Base-by-base conservation (phyloP, 2,888 invertebrate species). In the Cabera pusaria region DNA sequence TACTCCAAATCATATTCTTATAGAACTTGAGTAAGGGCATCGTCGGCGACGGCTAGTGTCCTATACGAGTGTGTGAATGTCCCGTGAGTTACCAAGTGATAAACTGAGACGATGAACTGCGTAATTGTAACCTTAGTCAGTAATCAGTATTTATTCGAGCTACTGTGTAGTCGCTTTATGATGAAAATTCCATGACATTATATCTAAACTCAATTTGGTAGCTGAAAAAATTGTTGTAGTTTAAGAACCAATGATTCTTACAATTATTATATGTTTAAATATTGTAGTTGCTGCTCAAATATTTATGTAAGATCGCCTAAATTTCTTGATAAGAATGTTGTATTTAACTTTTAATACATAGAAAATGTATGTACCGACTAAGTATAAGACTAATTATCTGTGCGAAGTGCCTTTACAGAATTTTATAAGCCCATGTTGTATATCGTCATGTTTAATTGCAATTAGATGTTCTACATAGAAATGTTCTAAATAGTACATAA, bases 1-100 rank as follows among this genome's bases (percentile, higher is more conserved):
- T 88, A 19, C 68, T 88, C 28, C 88, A 88, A 67, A 88, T 88
- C 2, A 88, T 88, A 66, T 87, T 88, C 61, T 87, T 88, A 88
- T 88, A 88, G 78, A 75, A 85, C 56, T 67, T 52, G 57, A 49
- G 46, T 47, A 60, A 50, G 77, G 74, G 55, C 74, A 65, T 52
- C 19, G 68, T 59, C 63, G 33, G 43, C 19, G 34, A 64, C 42
- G 62, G 66, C 63, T 56, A 59, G n/a, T 74, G 78, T 65, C 70
- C 74, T 27, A 23, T 7, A 22, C 23, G 19, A 32, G 16, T 20
- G 12, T 16, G 14, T 10, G 22, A 45, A 8, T 42, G 10, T 40
- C 48, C 55, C 61, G 44, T 60, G 61, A 76, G 82, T 82, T 80
- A 80, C 79, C 80, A 75, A 70, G 66, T 52, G 59, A 46, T 59